Evolutionary conservation across 2,888 invertebrate species (phyloP), one percentile per base, ranked within the genome.

Genomic region (Blera fallax): DNA sequence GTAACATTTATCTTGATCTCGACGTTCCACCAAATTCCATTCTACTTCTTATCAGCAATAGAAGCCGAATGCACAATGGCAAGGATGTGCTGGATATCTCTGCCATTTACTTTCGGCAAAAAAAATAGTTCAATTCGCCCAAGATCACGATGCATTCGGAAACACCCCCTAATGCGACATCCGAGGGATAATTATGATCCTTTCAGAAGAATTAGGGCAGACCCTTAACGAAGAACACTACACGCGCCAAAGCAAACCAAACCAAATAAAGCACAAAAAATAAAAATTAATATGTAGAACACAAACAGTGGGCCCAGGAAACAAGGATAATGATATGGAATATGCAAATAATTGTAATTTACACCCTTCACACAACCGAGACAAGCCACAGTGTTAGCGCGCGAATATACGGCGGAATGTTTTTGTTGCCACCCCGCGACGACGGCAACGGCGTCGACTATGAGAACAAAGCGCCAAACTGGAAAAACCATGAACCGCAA

Each of bases 401-500:
- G 4, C 14, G 6, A 3, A 43, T 52, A 48, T 21, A 64, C 18
- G 29, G 37, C 40, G 72, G 14, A 64, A 24, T 62, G 52, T 69
- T 56, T 67, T 60, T 62, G 62, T 32, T 52, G 18, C 54, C 64
- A 29, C 50, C 52, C 37, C 60, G 72, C 32, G 16, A 8, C 77
- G 54, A 54, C 73, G n/a, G n/a, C n/a, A n/a, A n/a, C n/a, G n/a
- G n/a, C n/a, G n/a, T n/a, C n/a, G n/a, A n/a, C n/a, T n/a, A n/a
- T n/a, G 67, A 34, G 45, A 73, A 76, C 74, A 76, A 81, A 85
- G 81, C 81, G 65, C 60, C 81, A 45, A 81, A 85, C 77, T 84
- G 84, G 70, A 83, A 87, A 77, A 87, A 87, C 78, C 87, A 78
- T 79, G 78, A 87, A 87, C 87, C 87, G 81, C 87, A 87, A 87